Conservation (phyloP, 2,113 vertebrate genomes). For the Mionectes macconnelli region DNA sequence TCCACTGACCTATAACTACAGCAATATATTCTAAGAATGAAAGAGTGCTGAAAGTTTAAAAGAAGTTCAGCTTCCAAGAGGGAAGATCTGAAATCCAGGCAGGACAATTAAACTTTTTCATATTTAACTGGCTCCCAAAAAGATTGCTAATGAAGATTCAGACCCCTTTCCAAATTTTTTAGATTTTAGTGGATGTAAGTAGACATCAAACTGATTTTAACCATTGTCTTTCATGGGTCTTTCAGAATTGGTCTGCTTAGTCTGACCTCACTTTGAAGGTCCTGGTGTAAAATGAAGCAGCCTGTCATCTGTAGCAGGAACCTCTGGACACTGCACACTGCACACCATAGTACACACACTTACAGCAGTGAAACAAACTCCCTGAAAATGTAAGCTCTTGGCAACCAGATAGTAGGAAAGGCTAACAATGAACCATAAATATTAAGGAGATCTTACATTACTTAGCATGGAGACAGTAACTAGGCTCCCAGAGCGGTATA, state of each 20-base stretch:
- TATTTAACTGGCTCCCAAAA: not conserved
- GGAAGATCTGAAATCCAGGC: not conserved
- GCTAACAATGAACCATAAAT: not conserved
- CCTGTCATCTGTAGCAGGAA: not conserved
- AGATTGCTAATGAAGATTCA: not conserved
- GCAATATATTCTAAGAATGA: not conserved
- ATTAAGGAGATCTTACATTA: not conserved
- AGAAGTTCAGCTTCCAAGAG: not conserved
- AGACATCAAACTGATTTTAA: not conserved
- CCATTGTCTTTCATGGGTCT: not conserved
- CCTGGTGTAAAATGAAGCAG: rapidly evolving
- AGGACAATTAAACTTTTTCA: not conserved
- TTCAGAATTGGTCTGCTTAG: not conserved
- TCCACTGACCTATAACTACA: not conserved
- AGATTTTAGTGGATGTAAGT: not conserved
- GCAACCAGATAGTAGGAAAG: not conserved
- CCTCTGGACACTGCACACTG: not conserved
- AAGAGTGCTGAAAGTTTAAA: not conserved
- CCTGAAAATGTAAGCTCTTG: not conserved
- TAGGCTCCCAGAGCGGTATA: not conserved
- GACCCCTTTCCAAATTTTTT: not conserved
- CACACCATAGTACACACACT: not conserved
- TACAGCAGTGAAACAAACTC: not conserved
- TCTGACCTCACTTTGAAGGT: not conserved
- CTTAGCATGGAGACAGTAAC: not conserved